Base-by-base conservation (phyloP, 2,113 vertebrate genomes). In the Willisornis vidua region DNA sequence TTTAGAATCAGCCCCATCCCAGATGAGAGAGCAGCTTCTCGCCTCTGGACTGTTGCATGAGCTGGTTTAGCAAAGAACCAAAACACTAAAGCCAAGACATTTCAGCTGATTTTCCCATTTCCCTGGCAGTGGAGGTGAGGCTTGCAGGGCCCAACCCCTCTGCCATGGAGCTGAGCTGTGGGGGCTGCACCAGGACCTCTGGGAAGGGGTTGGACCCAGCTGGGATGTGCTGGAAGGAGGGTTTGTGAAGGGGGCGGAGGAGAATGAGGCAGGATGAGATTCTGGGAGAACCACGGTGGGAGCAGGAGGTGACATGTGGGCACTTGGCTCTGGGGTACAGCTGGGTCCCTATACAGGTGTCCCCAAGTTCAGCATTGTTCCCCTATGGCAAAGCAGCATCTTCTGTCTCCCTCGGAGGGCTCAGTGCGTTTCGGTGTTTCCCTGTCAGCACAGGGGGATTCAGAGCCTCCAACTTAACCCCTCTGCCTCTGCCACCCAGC, bases 361-460 rank as follows among this genome's bases (percentile, higher is more conserved):
- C 81, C 71, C 48, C 0, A 0, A 23, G 6, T 39, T 45, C 49
- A 19, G 49, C 15, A 12, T 35, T 4, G 1, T 57, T 31, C 19
- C 43, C 52, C 28, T 6, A 0, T 19, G 23, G 15, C 71, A 11
- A 19, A 78, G 83, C 83, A 80, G 65, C 6, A 0, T 10, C 45
- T 17, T 9, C 61, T 6, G 0, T 23, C 45, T 41, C 35, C 49
- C 41, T 12, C 0, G 0, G 31, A 9, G 52, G 58, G 62, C 49
- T 87, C 51, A 0, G 9, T 35, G 37, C 0, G 0, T 67, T 29
- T 26, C 3, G 2, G 14, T 33, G 66, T 51, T 31, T 31, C 84
- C 39, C 0, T 13, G 6, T 46, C 18, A 2, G 55, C 41, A 12
- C 0, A 43, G 0, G 1, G 65, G 37, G 55, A 19, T 57, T 71